Evolutionary conservation across 2,888 invertebrate species (phyloP).

Genomic region (Thalpophila matura): DNA sequence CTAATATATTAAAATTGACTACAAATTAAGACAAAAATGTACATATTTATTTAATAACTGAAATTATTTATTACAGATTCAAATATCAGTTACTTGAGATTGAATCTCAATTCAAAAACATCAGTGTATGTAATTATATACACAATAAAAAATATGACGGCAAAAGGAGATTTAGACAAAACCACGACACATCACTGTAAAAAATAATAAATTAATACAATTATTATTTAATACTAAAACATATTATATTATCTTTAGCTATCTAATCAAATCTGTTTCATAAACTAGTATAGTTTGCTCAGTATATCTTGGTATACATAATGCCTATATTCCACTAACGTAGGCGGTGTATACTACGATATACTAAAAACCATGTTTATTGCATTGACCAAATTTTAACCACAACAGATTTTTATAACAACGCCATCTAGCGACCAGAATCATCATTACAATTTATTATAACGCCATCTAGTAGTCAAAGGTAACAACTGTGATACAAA

Average conservation of each 20-base stretch:
- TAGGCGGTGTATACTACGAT: background rate
- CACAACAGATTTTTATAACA: slow-evolving; percentile 52
- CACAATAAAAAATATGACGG: background rate
- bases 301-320: slow-evolving; percentile 24
- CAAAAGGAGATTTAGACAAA: slow-evolving; percentile 5
- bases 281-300: background rate
- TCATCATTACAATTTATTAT: slow-evolving; percentile 14
- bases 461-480: slow-evolving; percentile 30
- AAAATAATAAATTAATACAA: slow-evolving; percentile 58
- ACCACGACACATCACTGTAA: slow-evolving; percentile 35
- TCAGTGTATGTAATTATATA: background rate
- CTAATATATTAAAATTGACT: too few species aligned
- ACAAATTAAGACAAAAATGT: background rate
- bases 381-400: slow-evolving; percentile 41
- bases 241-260: slow-evolving; percentile 52
- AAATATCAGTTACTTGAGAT: too few species aligned
- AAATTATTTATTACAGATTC: too few species aligned
- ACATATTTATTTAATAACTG: too few species aligned
- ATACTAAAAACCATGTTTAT: slow-evolving; percentile 22
- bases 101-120: background rate
- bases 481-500: background rate
- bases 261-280: slow-evolving; percentile 53
- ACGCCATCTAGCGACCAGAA: slow-evolving; percentile 28
- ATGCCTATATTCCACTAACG: background rate
- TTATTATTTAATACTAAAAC: slow-evolving; percentile 50